Evolutionary conservation across 2,888 invertebrate genomes (phyloP).

Genomic region (Embidobia sp.): DNA sequence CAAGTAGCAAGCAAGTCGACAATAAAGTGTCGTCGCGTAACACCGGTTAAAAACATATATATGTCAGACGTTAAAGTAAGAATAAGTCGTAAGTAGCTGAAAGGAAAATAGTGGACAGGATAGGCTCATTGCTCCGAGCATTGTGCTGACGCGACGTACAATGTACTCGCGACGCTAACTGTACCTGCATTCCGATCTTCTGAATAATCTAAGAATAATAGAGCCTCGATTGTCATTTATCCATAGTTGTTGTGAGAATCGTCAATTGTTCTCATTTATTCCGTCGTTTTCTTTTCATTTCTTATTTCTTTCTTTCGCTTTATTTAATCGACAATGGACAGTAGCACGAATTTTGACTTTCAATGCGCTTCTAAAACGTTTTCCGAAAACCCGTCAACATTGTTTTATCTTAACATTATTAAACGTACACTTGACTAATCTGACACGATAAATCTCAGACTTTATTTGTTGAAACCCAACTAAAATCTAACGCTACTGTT

Average conservation of each 20-base stretch:
- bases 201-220: slow-evolving; percentile 74
- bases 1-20: slow-evolving; percentile 58
- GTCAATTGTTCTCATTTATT: slow-evolving; percentile 57
- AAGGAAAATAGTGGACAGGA: slow-evolving; percentile 67
- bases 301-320: slow-evolving; percentile 26
- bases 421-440: no score
- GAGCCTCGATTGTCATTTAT: slow-evolving; percentile 67
- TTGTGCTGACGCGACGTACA: slow-evolving; percentile 67
- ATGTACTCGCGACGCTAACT: slow-evolving; percentile 75
- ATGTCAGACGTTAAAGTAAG: slow-evolving; percentile 58
- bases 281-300: slow-evolving; percentile 38
- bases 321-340: slow-evolving; percentile 30
- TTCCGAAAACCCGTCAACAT: no score
- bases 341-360: slow-evolving; percentile 42
- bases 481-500: no score
- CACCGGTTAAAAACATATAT: slow-evolving; percentile 62
- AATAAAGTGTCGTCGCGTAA: slow-evolving; percentile 67
- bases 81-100: slow-evolving; percentile 64
- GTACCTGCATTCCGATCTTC: slow-evolving; percentile 78
- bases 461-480: no score
- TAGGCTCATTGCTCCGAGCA: slow-evolving; percentile 63
- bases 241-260: slow-evolving; percentile 54
- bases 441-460: no score
- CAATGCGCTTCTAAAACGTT: no score
- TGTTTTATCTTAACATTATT: no score